Conservation (phyloP, 2,888 invertebrate species). For the Xylota segnis region DNA sequence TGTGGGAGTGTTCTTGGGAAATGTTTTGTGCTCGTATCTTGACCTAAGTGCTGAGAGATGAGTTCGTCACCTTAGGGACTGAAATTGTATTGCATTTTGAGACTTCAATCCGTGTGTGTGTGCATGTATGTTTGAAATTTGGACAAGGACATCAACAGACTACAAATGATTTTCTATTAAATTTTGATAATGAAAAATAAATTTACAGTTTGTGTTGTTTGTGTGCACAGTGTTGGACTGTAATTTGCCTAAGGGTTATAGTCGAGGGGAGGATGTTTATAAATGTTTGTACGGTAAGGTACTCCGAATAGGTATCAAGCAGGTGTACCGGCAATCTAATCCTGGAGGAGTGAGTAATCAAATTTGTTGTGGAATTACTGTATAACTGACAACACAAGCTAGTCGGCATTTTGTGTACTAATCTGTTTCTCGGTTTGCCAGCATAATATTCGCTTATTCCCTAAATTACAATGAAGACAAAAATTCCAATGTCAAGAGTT, state of each 20-base stretch:
- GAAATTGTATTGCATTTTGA: constrained; percentile 20
- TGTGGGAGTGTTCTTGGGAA: constrained; percentile 8
- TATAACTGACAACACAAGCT: too few species aligned
- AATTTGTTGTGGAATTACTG: too few species aligned
- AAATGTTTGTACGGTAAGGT: too few species aligned
- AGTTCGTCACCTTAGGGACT: constrained; percentile 56
- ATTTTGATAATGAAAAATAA: constrained; percentile 48
- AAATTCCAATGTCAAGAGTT: too few species aligned
- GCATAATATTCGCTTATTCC: too few species aligned
- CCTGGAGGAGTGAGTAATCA: too few species aligned
- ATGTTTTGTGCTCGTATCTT: constrained; percentile 43
- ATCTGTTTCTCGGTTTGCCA: too few species aligned
- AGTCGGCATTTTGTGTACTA: too few species aligned
- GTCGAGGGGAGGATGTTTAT: background rate
- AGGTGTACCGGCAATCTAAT: background rate
- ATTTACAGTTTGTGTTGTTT: constrained; percentile 33
- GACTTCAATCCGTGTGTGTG: constrained; percentile 3
- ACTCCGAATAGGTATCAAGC: too few species aligned
- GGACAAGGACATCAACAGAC: constrained; percentile 22
- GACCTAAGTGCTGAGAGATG: constrained; percentile 53
- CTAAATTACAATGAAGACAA: too few species aligned
- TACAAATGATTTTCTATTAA: constrained; percentile 34
- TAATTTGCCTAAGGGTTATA: background rate
- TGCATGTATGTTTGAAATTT: background rate
- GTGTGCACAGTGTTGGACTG: constrained; percentile 2